Evolutionary conservation across 2,888 invertebrate species (phyloP), one percentile per base, ranked within the genome.

Genomic region (Trypoxylon attenuatum): DNA sequence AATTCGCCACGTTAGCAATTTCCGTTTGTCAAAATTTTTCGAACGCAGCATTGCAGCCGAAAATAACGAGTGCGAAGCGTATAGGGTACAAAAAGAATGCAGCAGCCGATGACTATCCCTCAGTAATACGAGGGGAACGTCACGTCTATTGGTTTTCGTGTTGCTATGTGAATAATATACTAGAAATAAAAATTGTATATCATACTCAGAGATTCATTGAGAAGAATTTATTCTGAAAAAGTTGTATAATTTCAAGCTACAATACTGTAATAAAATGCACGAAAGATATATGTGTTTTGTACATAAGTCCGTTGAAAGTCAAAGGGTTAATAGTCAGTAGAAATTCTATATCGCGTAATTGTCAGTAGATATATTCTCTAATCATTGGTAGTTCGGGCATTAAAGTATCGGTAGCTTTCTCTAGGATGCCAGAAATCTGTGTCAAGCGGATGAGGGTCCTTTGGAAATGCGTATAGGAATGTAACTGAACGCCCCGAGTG

Each of bases 1-100:
- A 72, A 74, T 72, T 74, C 70, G 57, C 47, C 23, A 50, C 59
- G 72, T 67, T 72, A 58, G 65, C 72, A 62, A 75, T 75, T 70
- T 75, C 69, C 69, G 72, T 59, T 65, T 49, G 68, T 42, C 63
- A 46, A 52, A 47, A 64, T 62, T 67, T 71, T 66, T 62, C 51
- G 51, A 33, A 27, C 56, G 29, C 2, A 46, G 41, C 39, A 16
- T 39, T 49, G 33, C 16, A 38, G 6, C 19, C 19, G 41, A 23
- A 29, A 42, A 49, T 51, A 53, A 50, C 38, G 41, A 53, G 15
- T 16, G 43, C 39, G 23, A 38, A 43, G n/a, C 22, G 18, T 6
- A 21, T 21, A 10, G 43, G 22, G 4, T 22, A 5, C 21, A 10
- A 1, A 1, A 5, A 10, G n/a, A n/a, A n/a, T n/a, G n/a, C n/a